Conservation (phyloP, 2,113 vertebrate species). For the Cochlearius cochlearius region DNA sequence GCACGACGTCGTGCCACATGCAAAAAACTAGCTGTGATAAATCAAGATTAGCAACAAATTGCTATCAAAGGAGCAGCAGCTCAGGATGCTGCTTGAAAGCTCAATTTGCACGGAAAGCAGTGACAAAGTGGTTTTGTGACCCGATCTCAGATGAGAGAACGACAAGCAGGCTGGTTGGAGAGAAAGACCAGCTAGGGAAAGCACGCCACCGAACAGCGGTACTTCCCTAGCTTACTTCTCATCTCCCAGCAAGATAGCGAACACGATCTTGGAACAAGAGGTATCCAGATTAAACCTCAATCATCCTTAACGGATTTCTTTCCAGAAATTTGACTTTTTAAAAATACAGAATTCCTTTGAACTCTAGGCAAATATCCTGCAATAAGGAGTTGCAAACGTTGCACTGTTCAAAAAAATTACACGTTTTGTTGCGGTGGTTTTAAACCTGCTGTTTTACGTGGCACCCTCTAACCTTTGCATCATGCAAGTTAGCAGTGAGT, state of each 20-base stretch:
- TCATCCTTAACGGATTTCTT: not conserved
- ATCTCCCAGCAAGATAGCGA: not conserved
- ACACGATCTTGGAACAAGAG: not conserved
- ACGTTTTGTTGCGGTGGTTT: not conserved
- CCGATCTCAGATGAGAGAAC: fast-evolving
- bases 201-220: fast-evolving
- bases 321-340: not conserved
- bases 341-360: not conserved
- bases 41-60: fast-evolving
- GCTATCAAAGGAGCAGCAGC: not conserved
- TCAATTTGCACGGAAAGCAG: not conserved
- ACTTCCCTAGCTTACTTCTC: not conserved
- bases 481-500: fast-evolving
- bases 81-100: not conserved
- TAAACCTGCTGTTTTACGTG: not conserved
- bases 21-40: not conserved
- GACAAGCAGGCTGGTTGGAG: not conserved
- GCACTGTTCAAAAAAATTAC: not conserved
- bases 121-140: not conserved
- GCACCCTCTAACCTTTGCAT: fast-evolving
- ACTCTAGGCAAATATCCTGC: constrained; percentile 56
- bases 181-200: not conserved
- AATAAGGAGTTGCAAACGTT: not conserved
- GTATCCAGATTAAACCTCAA: not conserved
- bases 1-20: not conserved